Conservation (phyloP, 2,113 vertebrate species). For the Petrocephalus zakoni region DNA sequence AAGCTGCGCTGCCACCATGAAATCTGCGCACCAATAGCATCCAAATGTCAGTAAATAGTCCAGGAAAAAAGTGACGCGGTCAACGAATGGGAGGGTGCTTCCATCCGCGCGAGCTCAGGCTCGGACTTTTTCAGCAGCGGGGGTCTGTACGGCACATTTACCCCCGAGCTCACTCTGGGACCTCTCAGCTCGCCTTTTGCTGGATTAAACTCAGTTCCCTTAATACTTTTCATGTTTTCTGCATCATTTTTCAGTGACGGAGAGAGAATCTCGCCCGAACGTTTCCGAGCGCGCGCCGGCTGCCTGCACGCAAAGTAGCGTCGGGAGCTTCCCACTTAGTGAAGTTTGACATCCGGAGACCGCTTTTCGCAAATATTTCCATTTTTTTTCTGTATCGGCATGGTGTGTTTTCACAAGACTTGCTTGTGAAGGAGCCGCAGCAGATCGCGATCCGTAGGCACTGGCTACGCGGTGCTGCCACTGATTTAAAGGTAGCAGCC, state of each 20-base stretch:
- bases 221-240: not conserved
- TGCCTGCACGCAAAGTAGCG: not conserved
- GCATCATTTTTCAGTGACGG: not conserved
- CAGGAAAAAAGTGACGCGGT: constrained; percentile 51
- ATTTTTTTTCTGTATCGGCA: not conserved
- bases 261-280: constrained; percentile 20
- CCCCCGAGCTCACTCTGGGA: constrained; percentile 45
- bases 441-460: not conserved
- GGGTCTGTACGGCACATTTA: constrained; percentile 59
- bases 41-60: constrained; percentile 66
- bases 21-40: constrained; percentile 61
- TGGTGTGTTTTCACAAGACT: not conserved
- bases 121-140: constrained; percentile 55
- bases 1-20: constrained; percentile 55
- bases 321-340: not conserved
- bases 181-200: constrained; percentile 19
- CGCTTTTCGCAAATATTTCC: not conserved
- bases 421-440: constrained; percentile 13
- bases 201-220: constrained; percentile 26
- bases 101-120: constrained; percentile 59
- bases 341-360: not conserved
- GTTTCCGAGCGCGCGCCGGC: not conserved
- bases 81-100: constrained; percentile 51
- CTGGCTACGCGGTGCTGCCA: not conserved
- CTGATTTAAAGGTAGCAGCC: not conserved